Evolutionary conservation across 2,888 invertebrate species (phyloP).

Genomic region (Ormyrus nitidulus): DNA sequence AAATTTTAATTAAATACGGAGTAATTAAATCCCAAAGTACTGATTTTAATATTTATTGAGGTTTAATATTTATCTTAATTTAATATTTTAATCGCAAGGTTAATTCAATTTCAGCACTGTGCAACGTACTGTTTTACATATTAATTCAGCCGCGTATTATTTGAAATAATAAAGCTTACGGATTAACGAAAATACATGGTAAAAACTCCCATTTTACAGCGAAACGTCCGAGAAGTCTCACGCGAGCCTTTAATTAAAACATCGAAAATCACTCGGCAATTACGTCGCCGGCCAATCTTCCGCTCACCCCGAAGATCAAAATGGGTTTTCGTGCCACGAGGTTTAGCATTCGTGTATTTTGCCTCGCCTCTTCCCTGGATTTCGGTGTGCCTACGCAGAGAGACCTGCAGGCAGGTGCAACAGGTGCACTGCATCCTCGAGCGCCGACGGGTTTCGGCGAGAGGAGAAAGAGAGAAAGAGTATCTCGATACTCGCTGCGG

Average conservation of each 20-base stretch:
- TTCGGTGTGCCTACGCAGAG: neutral
- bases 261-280: too few species aligned
- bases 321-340: neutral
- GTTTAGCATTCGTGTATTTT: constrained; percentile 15
- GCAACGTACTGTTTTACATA: neutral
- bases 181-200: too few species aligned
- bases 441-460: neutral
- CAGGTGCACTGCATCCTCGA: constrained; percentile 31
- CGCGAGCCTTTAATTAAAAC: too few species aligned
- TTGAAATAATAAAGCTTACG: too few species aligned
- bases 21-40: too few species aligned
- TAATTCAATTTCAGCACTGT: neutral
- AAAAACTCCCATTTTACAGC: too few species aligned
- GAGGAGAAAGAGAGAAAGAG: neutral
- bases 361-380: neutral
- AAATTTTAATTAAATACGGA: too few species aligned
- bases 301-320: too few species aligned
- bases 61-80: neutral
- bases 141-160: too few species aligned
- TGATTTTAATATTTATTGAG: neutral
- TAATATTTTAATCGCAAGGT: neutral
- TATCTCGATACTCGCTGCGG: neutral
- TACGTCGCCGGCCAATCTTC: too few species aligned
- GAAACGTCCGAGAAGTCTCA: too few species aligned
- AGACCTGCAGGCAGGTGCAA: constrained; percentile 36